These are phyloP conservation scores for Prionace glauca DNA, from an alignment of 2,797 vertebrate species.

Conservation along the genomic window DNA sequence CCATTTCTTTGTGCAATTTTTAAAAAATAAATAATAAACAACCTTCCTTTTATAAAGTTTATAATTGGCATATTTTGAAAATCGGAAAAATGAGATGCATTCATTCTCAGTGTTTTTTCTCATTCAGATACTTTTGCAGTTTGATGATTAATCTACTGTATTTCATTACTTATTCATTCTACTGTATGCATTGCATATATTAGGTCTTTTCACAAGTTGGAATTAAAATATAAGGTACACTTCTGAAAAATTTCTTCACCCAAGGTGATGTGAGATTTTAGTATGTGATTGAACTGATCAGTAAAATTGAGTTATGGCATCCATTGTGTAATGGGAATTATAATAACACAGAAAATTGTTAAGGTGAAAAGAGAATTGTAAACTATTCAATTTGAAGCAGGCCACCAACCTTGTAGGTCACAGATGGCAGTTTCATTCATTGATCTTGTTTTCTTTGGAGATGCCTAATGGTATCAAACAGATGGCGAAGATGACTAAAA, in stretches of 20 bases:
- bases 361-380: neutral
- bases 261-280: neutral
- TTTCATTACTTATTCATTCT: conserved; percentile 14
- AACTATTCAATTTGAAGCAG: neutral
- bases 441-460: neutral
- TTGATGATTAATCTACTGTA: neutral
- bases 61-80: conserved; percentile 26
- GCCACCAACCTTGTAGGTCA: neutral
- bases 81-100: neutral
- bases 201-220: neutral
- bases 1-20: neutral
- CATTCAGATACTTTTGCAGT: neutral
- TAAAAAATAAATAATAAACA: neutral
- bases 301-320: neutral
- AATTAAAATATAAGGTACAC: neutral
- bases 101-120: neutral
- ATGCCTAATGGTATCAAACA: neutral
- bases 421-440: conserved; percentile 12
- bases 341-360: neutral
- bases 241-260: conserved; percentile 6
- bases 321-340: neutral
- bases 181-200: neutral
- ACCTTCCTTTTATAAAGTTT: neutral
- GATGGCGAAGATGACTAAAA: conserved; percentile 24
- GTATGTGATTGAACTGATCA: neutral